phyloP scores from a whole-genome alignment of 2,113 vertebrate genomes.

The Oreochromis niloticus region DNA sequence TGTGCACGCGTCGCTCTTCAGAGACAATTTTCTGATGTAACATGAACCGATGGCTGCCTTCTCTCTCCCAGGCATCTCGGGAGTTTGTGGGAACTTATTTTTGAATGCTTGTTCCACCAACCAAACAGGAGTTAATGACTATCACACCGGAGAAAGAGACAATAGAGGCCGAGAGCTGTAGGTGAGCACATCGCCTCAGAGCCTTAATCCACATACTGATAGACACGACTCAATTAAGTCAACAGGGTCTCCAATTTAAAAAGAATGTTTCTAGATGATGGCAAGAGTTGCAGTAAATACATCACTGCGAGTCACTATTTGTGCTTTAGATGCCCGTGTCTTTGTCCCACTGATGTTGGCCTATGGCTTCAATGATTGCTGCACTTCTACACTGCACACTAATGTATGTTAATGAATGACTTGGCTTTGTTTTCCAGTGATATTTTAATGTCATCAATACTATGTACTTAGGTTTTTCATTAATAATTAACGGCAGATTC shows the following conservation, averaged over 20 bases:
- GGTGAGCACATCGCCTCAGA: background rate
- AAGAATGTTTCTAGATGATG: conserved; percentile 13
- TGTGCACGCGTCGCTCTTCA: background rate
- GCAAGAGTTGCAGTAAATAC: background rate
- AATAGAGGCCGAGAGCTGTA: background rate
- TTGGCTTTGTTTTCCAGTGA: conserved; percentile 16
- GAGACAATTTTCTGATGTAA: conserved; percentile 63
- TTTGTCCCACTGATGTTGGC: background rate
- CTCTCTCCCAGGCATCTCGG: conserved; percentile 43
- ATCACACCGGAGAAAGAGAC: background rate
- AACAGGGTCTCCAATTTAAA: conserved; percentile 11
- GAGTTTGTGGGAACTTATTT: conserved; percentile 40
- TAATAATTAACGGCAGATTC: background rate
- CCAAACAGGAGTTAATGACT: background rate
- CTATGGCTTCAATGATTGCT: conserved; percentile 16
- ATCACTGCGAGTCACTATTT: conserved; percentile 13
- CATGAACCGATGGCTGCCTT: conserved; percentile 33
- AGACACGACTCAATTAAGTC: conserved; percentile 3
- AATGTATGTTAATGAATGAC: conserved; percentile 18
- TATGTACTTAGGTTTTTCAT: background rate
- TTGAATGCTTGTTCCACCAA: background rate
- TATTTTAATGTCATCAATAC: background rate
- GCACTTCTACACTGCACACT: background rate
- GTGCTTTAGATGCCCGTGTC: conserved; percentile 8
- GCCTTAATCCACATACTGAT: background rate